These are phyloP conservation scores for Dissostichus mawsoni DNA, from an alignment of 2,113 vertebrate species.

Conservation along the genomic window DNA sequence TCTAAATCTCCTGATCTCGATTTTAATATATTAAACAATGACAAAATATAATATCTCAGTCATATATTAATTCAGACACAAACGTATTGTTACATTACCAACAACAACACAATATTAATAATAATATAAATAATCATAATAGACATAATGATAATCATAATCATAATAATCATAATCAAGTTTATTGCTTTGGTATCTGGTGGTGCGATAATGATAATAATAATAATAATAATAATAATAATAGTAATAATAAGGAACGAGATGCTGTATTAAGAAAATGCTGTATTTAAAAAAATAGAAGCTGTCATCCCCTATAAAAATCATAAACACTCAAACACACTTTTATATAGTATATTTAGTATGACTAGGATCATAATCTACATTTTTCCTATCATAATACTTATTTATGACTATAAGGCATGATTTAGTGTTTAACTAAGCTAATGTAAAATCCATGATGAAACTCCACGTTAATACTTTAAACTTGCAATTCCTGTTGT, in stretches of 20 bases:
- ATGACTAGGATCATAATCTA: not conserved
- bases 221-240: too few species aligned
- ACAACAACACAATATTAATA: not conserved
- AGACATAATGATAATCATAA: too few species aligned
- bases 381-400: not conserved
- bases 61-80: not conserved
- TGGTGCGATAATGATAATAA: too few species aligned
- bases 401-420: not conserved
- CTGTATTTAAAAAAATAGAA: too few species aligned
- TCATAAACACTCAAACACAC: not conserved
- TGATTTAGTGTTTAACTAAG: not conserved
- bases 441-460: not conserved
- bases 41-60: too few species aligned
- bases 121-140: too few species aligned
- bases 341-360: not conserved
- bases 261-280: too few species aligned
- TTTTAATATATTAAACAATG: too few species aligned
- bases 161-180: too few species aligned
- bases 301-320: not conserved
- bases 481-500: not conserved
- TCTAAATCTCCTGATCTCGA: not conserved
- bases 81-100: not conserved
- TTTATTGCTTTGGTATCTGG: too few species aligned
- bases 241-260: too few species aligned
- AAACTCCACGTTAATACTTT: not conserved